phyloP scores from a whole-genome alignment of 1,140 invertebrate species.

The Leptopilina clavipes region DNA sequence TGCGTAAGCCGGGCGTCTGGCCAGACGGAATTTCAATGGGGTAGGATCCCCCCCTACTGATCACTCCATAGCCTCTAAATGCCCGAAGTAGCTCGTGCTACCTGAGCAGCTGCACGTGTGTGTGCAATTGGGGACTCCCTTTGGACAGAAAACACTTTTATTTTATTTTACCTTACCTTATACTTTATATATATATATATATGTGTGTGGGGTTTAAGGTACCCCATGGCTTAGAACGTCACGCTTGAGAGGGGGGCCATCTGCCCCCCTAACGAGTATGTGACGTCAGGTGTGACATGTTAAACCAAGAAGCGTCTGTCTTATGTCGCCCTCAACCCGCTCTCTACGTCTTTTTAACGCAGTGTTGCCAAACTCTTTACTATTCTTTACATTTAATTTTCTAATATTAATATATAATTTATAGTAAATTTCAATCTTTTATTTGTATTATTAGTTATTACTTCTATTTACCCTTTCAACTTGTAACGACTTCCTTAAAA shows the following conservation, averaged over 20 bases:
- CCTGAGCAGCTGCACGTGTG: constrained; percentile 71
- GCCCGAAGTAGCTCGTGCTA: constrained; percentile 72
- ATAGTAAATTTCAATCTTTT: too few relatives aligned
- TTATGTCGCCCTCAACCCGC: constrained; percentile 38
- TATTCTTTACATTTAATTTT: too few relatives aligned
- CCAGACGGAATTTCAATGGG: constrained; percentile 65
- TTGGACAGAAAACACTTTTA: constrained; percentile 62
- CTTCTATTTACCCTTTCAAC: too few relatives aligned
- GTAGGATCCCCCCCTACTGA: constrained; percentile 52
- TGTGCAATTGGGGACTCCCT: constrained; percentile 59
- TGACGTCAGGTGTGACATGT: constrained; percentile 75
- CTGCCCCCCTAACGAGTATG: constrained; percentile 72
- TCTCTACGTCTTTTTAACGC: background rate
- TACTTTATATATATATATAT: too few relatives aligned
- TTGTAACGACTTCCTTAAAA: too few relatives aligned
- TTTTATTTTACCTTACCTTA: constrained; percentile 71
- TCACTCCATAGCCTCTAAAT: constrained; percentile 63
- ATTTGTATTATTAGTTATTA: too few relatives aligned
- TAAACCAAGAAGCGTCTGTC: constrained; percentile 59
- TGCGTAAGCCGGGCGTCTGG: constrained; percentile 62
- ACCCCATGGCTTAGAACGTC: constrained; percentile 66
- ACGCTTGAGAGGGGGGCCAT: constrained; percentile 74
- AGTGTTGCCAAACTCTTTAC: constrained; percentile 1
- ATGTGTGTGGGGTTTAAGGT: constrained; percentile 61
- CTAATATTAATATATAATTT: too few relatives aligned